phyloP scores from a whole-genome alignment of 1,140 invertebrate genomes.

The Neotoxoptera formosana region DNA sequence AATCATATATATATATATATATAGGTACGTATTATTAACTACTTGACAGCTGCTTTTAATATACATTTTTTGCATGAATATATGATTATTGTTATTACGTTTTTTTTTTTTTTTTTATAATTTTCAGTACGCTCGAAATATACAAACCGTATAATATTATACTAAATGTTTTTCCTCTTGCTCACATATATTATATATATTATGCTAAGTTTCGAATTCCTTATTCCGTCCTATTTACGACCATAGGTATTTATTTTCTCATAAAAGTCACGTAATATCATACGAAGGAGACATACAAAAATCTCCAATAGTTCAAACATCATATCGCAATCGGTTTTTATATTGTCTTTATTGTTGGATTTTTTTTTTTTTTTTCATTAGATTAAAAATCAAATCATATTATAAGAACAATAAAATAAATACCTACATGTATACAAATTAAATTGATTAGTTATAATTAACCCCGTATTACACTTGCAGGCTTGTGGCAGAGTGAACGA shows the following conservation, averaged over 20 bases:
- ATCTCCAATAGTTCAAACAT: not conserved
- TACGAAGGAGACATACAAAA: not conserved
- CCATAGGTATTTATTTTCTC: not conserved
- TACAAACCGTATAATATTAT: not conserved
- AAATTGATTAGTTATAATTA: not conserved
- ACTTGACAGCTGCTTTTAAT: not conserved
- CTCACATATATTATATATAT: too few relatives aligned
- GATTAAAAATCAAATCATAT: not conserved
- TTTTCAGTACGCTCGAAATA: not conserved
- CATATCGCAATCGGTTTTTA: not conserved
- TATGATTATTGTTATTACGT: not conserved
- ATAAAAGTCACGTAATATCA: not conserved
- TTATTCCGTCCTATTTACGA: not conserved
- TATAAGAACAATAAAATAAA: not conserved
- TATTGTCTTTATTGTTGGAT: not conserved
- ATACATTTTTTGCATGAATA: not conserved
- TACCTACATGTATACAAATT: not conserved
- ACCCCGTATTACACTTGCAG: not conserved
- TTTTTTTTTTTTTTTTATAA: not conserved
- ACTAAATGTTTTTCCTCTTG: not conserved
- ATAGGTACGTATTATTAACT: constrained; percentile 9
- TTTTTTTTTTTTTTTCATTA: not conserved
- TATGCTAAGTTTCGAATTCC: not conserved
- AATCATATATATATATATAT: too few relatives aligned
- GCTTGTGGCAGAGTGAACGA: not conserved